A percentile compares a stretch with the other conserved stretches of the same genome.
Evolutionary conservation across 2,113 vertebrate genomes (phyloP).

Genomic region (Sinocyclocheilus rhinocerous): DNA sequence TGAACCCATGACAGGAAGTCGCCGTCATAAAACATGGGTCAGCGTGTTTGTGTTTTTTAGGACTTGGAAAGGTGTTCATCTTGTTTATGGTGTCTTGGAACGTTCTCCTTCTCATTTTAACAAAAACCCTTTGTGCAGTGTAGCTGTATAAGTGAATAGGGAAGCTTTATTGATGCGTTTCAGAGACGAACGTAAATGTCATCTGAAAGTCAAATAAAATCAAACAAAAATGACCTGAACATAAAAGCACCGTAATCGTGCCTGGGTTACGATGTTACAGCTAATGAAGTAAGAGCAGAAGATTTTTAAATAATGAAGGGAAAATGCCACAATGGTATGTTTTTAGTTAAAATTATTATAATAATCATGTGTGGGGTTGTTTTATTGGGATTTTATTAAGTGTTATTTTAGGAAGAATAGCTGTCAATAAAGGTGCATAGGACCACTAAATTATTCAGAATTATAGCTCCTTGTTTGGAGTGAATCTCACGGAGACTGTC

Average conservation of each 20-base stretch:
- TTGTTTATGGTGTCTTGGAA: slow-evolving; percentile 10
- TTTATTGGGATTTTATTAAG: too few relatives aligned
- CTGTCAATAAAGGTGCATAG: too few relatives aligned
- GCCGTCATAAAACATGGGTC: slow-evolving; percentile 38
- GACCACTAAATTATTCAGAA: too few relatives aligned
- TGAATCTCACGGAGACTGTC: too few relatives aligned
- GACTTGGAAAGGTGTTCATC: not conserved
- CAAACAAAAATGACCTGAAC: not conserved
- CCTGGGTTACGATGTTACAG: not conserved
- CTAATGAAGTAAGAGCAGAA: too few relatives aligned
- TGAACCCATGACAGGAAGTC: slow-evolving; percentile 43
- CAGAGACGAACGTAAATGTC: not conserved
- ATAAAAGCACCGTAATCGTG: not conserved
- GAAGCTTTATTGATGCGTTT: not conserved
- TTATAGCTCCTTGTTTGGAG: too few relatives aligned
- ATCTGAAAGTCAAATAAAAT: not conserved
- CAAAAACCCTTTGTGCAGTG: slow-evolving; percentile 1
- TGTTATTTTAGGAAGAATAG: too few relatives aligned
- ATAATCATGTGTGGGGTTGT: too few relatives aligned
- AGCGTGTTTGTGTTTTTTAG: not conserved
- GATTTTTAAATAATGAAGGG: too few relatives aligned
- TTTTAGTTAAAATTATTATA: too few relatives aligned
- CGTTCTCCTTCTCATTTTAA: not conserved
- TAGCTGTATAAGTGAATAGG: not conserved
- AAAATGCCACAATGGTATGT: too few relatives aligned